Evolutionary conservation across 2,888 invertebrate species (phyloP).

Genomic region (Gymnoscelis rufifasciata): DNA sequence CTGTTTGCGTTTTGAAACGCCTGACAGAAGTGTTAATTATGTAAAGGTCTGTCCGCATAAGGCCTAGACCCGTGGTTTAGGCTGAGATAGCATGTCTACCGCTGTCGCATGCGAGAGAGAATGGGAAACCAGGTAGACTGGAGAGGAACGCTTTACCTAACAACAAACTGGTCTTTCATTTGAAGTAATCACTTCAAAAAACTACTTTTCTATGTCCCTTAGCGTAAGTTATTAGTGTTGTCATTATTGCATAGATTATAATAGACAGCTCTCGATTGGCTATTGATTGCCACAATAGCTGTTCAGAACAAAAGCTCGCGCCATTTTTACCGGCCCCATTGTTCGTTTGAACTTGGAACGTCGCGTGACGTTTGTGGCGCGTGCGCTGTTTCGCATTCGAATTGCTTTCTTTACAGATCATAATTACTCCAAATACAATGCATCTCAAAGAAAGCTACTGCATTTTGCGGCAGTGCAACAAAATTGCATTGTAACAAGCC

Average conservation of each 20-base stretch:
- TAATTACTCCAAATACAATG: constrained; percentile 46
- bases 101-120: no score
- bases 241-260: constrained; percentile 13
- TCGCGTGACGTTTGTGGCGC: constrained; percentile 69
- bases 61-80: no score
- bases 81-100: no score
- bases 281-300: constrained; percentile 53
- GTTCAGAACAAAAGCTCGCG: constrained; percentile 69
- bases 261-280: constrained; percentile 33
- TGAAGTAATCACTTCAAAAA: no score
- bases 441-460: constrained; percentile 1
- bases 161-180: no score
- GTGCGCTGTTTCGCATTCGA: constrained; percentile 70
- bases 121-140: no score
- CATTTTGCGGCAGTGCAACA: background rate
- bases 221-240: no score
- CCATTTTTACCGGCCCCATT: constrained; percentile 69
- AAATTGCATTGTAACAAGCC: background rate
- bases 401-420: constrained; percentile 53
- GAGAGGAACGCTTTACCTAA: no score
- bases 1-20: no score
- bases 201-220: no score
- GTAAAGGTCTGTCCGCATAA: no score
- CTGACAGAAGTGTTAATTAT: no score
- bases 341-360: constrained; percentile 73